Evolutionary conservation across 2,797 vertebrate species (phyloP).

Genomic region (Capromys pilorides): DNA sequence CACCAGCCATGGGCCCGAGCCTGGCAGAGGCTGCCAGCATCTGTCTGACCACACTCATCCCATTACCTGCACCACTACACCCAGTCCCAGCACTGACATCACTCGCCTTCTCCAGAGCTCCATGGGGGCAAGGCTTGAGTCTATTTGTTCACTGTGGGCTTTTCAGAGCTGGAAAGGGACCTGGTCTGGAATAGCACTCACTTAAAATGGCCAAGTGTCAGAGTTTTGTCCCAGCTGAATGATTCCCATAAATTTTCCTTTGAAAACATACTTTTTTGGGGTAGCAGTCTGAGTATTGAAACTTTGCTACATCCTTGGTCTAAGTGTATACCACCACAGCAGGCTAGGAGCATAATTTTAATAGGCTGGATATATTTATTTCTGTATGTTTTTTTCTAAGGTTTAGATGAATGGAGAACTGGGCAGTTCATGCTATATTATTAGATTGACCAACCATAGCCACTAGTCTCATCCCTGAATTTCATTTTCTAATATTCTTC

Average conservation of each 20-base stretch:
- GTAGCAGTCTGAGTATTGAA: background rate
- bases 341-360: background rate
- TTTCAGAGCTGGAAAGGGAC: background rate
- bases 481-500: background rate
- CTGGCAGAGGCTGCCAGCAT: too few relatives aligned
- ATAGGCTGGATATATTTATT: background rate
- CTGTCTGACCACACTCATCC: background rate
- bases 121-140: rapidly evolving
- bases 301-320: too few relatives aligned
- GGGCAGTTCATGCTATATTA: background rate
- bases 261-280: background rate
- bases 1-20: background rate
- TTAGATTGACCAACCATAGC: background rate
- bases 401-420: background rate
- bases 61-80: rapidly evolving
- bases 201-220: rapidly evolving
- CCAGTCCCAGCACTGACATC: rapidly evolving
- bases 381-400: background rate
- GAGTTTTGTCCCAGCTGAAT: background rate
- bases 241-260: background rate
- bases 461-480: background rate
- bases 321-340: background rate
- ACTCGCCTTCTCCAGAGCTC: too few relatives aligned
- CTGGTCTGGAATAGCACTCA: background rate
- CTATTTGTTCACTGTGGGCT: background rate